A percentile compares a stretch with the other conserved stretches of the same genome.
Evolutionary conservation across 2,888 invertebrate species (phyloP).

Genomic region (Amblyteles armatorius): DNA sequence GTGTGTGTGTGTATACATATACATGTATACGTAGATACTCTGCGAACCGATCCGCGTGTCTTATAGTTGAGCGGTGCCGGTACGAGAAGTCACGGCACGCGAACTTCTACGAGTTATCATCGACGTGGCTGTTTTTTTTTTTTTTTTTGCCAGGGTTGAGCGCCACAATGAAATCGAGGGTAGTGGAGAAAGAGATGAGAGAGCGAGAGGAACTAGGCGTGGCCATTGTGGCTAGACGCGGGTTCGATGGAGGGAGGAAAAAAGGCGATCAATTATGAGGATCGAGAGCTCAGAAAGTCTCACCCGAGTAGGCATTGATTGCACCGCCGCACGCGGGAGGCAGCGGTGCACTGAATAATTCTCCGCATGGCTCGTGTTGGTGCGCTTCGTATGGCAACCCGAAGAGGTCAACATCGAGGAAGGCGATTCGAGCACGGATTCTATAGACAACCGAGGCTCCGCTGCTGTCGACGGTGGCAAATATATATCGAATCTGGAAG

Average conservation of each 20-base stretch:
- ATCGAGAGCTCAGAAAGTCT: slow-evolving; percentile 31
- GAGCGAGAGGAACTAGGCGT: not conserved
- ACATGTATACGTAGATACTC: not conserved
- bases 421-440: slow-evolving; percentile 21
- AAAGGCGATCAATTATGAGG: slow-evolving; percentile 42
- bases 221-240: not conserved
- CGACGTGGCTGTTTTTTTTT: not conserved
- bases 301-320: slow-evolving; percentile 34
- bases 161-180: not conserved
- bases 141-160: not conserved
- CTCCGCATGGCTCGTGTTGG: slow-evolving; percentile 4
- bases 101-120: slow-evolving; percentile 6
- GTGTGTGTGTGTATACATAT: not conserved
- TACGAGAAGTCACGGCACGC: slow-evolving; percentile 17
- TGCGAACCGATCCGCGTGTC: not conserved
- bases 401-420: slow-evolving; percentile 27
- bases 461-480: slow-evolving; percentile 9
- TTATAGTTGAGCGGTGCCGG: not conserved
- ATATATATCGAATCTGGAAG: slow-evolving; percentile 34
- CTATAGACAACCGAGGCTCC: slow-evolving; percentile 2
- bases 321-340: slow-evolving; percentile 18
- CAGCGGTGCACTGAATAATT: slow-evolving; percentile 2
- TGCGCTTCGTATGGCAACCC: not conserved
- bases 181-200: no score
- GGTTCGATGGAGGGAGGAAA: slow-evolving; percentile 1